phyloP scores from a whole-genome alignment of 2,113 vertebrate species.

The Seriola quinqueradiata region DNA sequence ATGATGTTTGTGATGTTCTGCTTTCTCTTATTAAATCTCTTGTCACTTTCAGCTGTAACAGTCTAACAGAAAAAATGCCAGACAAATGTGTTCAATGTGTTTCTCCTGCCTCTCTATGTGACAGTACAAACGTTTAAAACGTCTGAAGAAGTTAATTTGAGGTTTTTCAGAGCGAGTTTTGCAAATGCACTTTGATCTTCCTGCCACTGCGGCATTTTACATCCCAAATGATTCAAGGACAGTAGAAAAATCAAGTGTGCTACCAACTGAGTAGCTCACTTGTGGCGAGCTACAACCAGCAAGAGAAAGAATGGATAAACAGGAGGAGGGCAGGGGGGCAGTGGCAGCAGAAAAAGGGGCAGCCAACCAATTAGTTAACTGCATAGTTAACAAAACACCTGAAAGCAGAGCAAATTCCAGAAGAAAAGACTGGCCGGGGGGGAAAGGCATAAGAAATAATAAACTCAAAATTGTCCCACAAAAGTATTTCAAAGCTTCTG shows the following conservation, averaged over 20 bases:
- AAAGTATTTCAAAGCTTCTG: not conserved
- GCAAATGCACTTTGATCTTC: not conserved
- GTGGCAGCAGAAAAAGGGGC: not conserved
- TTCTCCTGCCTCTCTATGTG: not conserved
- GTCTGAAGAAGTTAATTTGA: not conserved
- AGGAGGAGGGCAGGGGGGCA: conserved; percentile 6
- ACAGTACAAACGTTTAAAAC: not conserved
- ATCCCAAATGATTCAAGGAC: not conserved
- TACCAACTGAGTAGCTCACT: not conserved
- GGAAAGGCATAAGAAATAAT: not conserved
- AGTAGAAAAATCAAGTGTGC: conserved; percentile 5
- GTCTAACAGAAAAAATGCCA: not conserved
- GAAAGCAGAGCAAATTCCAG: not conserved
- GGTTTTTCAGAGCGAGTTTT: not conserved
- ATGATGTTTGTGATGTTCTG: not conserved
- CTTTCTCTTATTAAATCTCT: not conserved
- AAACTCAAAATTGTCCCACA: not conserved
- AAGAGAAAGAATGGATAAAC: not conserved
- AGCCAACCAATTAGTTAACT: conserved; percentile 43
- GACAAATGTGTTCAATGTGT: accelerated
- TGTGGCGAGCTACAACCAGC: conserved; percentile 24
- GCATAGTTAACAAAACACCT: not conserved
- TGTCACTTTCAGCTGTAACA: not conserved
- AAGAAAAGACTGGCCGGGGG: not conserved
- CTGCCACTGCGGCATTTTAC: conserved; percentile 24